Conservation (phyloP, 2,888 invertebrate genomes). For the Cartodere bifasciata region DNA sequence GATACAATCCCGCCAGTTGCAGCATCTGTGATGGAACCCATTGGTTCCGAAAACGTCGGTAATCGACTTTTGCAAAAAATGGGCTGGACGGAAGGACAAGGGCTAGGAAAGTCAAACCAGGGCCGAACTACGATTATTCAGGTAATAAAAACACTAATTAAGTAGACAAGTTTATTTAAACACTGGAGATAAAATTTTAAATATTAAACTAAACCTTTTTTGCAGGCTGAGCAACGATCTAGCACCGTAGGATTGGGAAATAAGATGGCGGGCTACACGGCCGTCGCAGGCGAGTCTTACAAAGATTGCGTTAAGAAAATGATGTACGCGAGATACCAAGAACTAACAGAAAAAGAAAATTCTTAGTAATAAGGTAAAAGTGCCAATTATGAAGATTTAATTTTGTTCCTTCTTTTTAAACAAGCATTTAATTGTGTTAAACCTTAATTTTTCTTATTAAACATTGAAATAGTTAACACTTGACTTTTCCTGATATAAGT, state of each 20-base stretch:
- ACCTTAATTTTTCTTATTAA: too few relatives aligned
- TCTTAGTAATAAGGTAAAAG: too few relatives aligned
- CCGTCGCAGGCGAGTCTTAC: slow-evolving; percentile 74
- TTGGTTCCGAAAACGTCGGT: slow-evolving; percentile 85
- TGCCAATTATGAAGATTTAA: too few relatives aligned
- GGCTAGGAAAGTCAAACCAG: slow-evolving; percentile 86
- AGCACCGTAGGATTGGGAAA: slow-evolving; percentile 76
- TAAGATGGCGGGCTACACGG: slow-evolving; percentile 62
- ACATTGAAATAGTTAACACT: too few relatives aligned
- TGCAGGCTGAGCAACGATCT: slow-evolving; percentile 42
- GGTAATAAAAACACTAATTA: slow-evolving; percentile 36
- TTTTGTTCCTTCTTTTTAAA: too few relatives aligned
- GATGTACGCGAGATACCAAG: slow-evolving; percentile 79
- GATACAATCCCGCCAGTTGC: slow-evolving; percentile 36
- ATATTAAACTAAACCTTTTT: slow-evolving; percentile 11
- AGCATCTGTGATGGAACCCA: slow-evolving; percentile 50
- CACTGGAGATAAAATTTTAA: slow-evolving; percentile 1
- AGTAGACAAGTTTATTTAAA: background rate
- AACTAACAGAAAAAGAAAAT: slow-evolving; percentile 51
- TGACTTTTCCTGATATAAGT: too few relatives aligned
- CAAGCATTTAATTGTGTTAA: too few relatives aligned
- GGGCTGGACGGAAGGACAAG: slow-evolving; percentile 98
- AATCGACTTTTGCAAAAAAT: slow-evolving; percentile 93
- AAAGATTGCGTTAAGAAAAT: slow-evolving; percentile 83
- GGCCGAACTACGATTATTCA: slow-evolving; percentile 88